These are phyloP conservation scores for Protophormia terraenovae DNA, from an alignment of 2,888 invertebrate genomes.

Conservation along the genomic window DNA sequence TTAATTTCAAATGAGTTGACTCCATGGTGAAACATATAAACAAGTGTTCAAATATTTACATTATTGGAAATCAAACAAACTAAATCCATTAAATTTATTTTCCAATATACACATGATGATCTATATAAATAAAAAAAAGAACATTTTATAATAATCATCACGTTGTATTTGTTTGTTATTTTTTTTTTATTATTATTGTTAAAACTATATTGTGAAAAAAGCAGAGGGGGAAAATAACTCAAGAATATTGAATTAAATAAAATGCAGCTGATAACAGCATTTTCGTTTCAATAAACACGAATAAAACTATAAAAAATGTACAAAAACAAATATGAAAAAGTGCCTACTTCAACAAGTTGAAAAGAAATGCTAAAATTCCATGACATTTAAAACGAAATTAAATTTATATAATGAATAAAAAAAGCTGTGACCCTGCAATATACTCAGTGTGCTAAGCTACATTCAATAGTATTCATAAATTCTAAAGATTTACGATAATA, in stretches of 20 bases:
- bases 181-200: not conserved
- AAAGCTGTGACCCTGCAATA: not conserved
- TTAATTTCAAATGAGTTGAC: not conserved
- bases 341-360: slow-evolving; percentile 39
- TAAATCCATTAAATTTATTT: slow-evolving; percentile 12
- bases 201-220: not conserved
- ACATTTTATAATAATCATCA: not conserved
- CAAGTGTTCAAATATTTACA: not conserved
- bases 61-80: slow-evolving; percentile 17
- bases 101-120: not conserved
- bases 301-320: slow-evolving; percentile 24
- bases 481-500: too few relatives aligned
- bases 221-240: not conserved
- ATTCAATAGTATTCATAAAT: not conserved
- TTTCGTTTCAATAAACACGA: slow-evolving; percentile 34
- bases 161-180: not conserved
- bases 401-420: not conserved
- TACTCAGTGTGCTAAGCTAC: not conserved
- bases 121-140: not conserved
- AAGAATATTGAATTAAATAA: slow-evolving; percentile 45
- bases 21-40: not conserved
- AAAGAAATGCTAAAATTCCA: slow-evolving; percentile 19
- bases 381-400: slow-evolving; percentile 17
- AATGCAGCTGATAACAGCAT: slow-evolving; percentile 49
- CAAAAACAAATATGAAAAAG: not conserved